Evolutionary conservation across 2,113 vertebrate genomes (phyloP), one percentile per base, ranked within the genome.

Genomic region (Macquaria australasica): DNA sequence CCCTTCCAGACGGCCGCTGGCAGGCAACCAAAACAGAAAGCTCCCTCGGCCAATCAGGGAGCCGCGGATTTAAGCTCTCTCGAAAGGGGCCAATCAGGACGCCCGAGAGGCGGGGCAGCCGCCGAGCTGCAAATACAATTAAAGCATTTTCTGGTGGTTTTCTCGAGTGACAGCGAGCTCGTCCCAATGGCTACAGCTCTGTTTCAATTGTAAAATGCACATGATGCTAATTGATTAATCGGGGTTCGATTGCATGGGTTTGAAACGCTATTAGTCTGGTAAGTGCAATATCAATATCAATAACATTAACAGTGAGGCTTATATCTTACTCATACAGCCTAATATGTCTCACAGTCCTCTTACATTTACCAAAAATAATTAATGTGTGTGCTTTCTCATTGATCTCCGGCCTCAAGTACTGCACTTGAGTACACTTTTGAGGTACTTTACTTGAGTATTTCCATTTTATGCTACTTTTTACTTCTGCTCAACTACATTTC

Each of bases 21-120:
- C 94, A 91, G 88, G 91, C 92, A 72, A 92, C 93, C 91, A 94
- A 96, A 95, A 95, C 95, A 96, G 95, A 96, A 95, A 95, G 95
- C 93, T 86, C 69, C 15, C 71, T 41, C 55, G 25, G 81, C 96
- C 96, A 97, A 97, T 97, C 53, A 79, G 37, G 37, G 23, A 1
- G 37, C 53, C 1, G 1, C 0, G 45, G 79, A 37, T 89, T 80
- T 67, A 85, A 82, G 83, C 87, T 31, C 84, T 77, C 90, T 91
- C 89, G 81, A 92, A 73, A 79, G 39, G 0, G 67, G 41, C 95
- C 93, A 95, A 94, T 92, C 69, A 37, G 6, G 76, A 1, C 3
- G 2, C 1, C 1, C 0, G 0, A 10, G 16, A 34, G 96, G 95
- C 90, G 95, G 95, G 92, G 58, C 89, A 45, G 41, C 18, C 51